Conservation (phyloP, 2,797 vertebrate species). For the Enoplosus armatus region DNA sequence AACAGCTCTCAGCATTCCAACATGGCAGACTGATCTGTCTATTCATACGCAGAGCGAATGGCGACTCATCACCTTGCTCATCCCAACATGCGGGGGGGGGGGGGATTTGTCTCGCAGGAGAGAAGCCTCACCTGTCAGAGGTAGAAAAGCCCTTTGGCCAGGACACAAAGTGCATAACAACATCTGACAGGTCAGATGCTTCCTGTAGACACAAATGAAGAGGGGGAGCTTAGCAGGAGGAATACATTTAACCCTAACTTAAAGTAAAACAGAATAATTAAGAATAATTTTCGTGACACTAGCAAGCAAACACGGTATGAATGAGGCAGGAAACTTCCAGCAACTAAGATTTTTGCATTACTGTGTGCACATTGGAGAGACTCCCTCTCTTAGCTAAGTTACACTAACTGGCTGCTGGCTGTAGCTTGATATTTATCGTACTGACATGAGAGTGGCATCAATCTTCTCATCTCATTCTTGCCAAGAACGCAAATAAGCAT, state of each 20-base stretch:
- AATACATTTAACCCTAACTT: constrained; percentile 5
- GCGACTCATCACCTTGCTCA: constrained; percentile 62
- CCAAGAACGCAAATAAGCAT: background rate
- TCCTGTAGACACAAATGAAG: constrained; percentile 36
- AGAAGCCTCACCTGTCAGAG: constrained; percentile 76
- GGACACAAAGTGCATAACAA: constrained; percentile 48
- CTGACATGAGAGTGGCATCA: background rate
- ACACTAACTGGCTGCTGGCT: background rate
- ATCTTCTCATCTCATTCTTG: background rate
- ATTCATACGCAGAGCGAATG: constrained; percentile 63
- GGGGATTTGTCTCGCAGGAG: constrained; percentile 50
- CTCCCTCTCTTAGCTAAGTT: background rate
- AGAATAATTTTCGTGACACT: background rate
- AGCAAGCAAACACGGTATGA: constrained; percentile 1
- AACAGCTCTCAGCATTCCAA: constrained; percentile 80
- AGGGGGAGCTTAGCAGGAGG: constrained; percentile 18
- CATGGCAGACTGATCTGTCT: constrained; percentile 66
- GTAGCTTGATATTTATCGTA: background rate
- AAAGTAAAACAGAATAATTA: constrained; percentile 6
- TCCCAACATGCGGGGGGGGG: constrained; percentile 48
- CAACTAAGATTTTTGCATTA: background rate
- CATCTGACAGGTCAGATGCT: constrained; percentile 57
- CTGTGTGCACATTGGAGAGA: constrained; percentile 5
- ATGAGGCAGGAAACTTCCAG: constrained; percentile 18
- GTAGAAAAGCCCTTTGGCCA: constrained; percentile 72